Percentiles rank a stretch among this genome's conserved stretches.
phyloP scores from a whole-genome alignment of 2,797 vertebrate genomes.

The Hippocampus kuda region DNA sequence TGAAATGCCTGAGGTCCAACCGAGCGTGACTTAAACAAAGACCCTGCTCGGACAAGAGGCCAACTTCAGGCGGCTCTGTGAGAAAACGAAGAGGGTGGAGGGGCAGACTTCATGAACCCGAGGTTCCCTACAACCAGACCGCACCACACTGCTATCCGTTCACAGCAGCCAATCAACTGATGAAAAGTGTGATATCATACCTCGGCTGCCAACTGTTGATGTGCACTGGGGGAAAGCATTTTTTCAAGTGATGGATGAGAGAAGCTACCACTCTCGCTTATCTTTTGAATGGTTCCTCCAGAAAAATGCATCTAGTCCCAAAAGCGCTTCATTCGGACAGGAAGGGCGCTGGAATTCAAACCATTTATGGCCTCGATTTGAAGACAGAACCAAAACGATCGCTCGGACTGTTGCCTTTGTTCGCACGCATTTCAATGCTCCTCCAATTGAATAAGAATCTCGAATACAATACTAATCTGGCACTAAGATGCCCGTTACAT shows the following conservation, averaged over 20 bases:
- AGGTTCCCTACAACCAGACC: conserved; percentile 68
- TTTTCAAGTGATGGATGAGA: conserved; percentile 43
- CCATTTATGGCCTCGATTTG: background rate
- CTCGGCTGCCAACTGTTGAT: conserved; percentile 56
- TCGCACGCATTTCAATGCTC: background rate
- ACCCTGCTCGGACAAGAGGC: conserved; percentile 86
- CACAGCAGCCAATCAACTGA: conserved; percentile 65
- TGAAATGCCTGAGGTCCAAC: conserved; percentile 87
- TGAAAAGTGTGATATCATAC: conserved; percentile 63
- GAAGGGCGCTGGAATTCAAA: background rate
- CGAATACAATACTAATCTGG: conserved; percentile 42
- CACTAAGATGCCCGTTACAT: conserved; percentile 21
- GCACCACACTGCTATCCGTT: conserved; percentile 63
- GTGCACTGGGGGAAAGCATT: conserved; percentile 54
- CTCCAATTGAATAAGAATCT: conserved; percentile 19
- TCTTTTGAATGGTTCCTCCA: background rate
- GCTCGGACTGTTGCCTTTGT: background rate
- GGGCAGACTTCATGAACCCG: conserved; percentile 57
- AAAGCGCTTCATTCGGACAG: background rate
- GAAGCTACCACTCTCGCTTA: conserved; percentile 23
- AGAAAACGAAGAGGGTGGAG: conserved; percentile 47
- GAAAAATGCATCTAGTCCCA: background rate
- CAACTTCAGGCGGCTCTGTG: conserved; percentile 76
- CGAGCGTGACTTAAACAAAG: conserved; percentile 90
- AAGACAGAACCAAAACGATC: background rate